Conservation (phyloP, 2,797 vertebrate genomes). For the Benthosema pterotum region DNA sequence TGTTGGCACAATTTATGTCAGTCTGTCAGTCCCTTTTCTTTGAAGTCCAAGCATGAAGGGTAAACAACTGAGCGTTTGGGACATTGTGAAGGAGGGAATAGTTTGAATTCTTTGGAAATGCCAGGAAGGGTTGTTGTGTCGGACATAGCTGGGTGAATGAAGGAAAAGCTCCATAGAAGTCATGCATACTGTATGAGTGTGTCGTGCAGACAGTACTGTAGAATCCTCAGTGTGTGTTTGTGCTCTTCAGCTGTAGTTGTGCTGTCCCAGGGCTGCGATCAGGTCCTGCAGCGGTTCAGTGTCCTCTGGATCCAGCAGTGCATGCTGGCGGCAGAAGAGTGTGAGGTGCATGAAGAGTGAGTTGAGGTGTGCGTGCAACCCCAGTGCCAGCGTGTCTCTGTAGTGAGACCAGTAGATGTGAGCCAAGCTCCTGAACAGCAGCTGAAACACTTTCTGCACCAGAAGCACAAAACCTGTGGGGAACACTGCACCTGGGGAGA, state of each 20-base stretch:
- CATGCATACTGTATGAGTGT: not conserved
- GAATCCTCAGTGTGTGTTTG: conserved; percentile 6
- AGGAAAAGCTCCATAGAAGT: no score
- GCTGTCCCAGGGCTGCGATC: conserved; percentile 68
- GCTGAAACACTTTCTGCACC: conserved; percentile 83
- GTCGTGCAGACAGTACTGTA: not conserved
- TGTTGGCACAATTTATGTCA: not conserved
- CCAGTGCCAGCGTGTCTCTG: conserved; percentile 74
- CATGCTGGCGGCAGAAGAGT: conserved; percentile 80
- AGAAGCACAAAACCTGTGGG: conserved; percentile 80
- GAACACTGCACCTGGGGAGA: conserved; percentile 74
- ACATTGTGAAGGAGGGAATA: not conserved
- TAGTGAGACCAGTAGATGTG: conserved; percentile 87
- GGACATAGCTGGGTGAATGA: no score
- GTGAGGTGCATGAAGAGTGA: conserved; percentile 83
- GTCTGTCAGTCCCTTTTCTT: not conserved
- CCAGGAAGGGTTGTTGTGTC: no score
- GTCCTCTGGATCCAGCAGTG: conserved; percentile 80
- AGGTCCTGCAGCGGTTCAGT: conserved; percentile 79
- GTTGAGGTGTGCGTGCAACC: conserved; percentile 85
- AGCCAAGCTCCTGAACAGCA: conserved; percentile 83
- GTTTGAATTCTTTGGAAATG: no score
- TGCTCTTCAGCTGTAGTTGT: conserved; percentile 30
- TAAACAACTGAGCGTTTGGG: conserved; percentile 19
- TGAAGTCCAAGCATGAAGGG: conserved; percentile 16